Base-by-base conservation (phyloP, 2,888 invertebrate species). In the Drosophila niveifrons region DNA sequence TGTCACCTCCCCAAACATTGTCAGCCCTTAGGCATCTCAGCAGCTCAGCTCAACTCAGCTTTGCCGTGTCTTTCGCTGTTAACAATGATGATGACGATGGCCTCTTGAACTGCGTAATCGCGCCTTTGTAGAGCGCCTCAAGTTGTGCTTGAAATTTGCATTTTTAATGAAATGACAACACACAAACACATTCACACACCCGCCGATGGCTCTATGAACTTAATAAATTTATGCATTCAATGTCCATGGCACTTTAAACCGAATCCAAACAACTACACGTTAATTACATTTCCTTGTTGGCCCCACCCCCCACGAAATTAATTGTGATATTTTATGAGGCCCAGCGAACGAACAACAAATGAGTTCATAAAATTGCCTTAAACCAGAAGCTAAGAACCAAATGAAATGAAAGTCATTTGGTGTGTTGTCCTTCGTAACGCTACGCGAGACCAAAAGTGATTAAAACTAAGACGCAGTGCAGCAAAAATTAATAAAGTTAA, bases 101-200 rank as follows among this genome's bases (percentile, higher is more conserved):
- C 63, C 75, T 59, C 82, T 82, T 87, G 82, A 88, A 74, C 77
- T 88, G 79, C 72, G 86, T 83, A 78, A 83, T 85, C 88, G 82
- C 82, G 82, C 76, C 84, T 66, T 71, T 83, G 66, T 78, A 72
- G 78, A 64, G 64, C 50, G 70, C 66, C 82, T 75, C 48, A 75
- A 77, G 70, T 71, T 70, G 59, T 73, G 73, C 83, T 80, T 74
- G 64, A 80, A 83, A 88, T 87, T 83, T 89, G 73, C 84, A 85
- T 83, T 87, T 87, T 77, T 72, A 84, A 88, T 85, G 75, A 83
- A 78, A 71, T 44, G 56, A 67, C 80, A 73, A 79, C 71, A 75
- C 11, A 29, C 47, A 61, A 50, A 52, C 43, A 43, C 13, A 17
- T 15, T 34, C 18, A 53, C 8, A 39, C 3, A 23, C 17, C 9